Base-by-base conservation (phyloP, 2,113 vertebrate species). In the Petrocephalus zakoni region DNA sequence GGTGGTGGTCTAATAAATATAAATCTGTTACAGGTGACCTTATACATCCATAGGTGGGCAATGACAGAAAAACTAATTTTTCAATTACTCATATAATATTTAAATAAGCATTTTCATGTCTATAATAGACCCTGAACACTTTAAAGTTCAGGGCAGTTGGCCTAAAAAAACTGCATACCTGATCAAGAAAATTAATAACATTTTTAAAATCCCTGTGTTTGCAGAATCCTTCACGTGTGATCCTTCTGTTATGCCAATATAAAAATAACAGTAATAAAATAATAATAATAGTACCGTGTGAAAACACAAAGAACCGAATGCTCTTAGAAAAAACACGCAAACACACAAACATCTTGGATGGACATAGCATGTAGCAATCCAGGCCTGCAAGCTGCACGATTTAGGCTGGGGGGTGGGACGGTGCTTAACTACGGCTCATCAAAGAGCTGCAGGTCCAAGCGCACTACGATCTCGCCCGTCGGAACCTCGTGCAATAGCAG, bases 401-500 rank as follows among this genome's bases (percentile, higher is more conserved):
- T 49, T 37, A 2, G 75, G 17, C 5, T 21, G 17, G 72, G 72
- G 82, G 47, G 7, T 0, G 51, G 11, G 6, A 42, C 53, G 34
- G 56, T 61, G 22, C 0, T 13, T 53, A 90, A 88, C 95, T 95
- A 99, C 0, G 97, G 96, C 89, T 99, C 98, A 82, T 99, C 98
- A 0, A 99, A 99, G 85, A 99, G 87, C 92, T 99, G 98, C 89
- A 99, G 96, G 94, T 99, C 98, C 90, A 99, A 93, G 72, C 98
- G 96, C 92, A 99, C 97, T 21, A 99, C 97, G 6, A 99, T 99
- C 94, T 99, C 98, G 37, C 98, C 98, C 0, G 98, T 99, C 25
- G 98, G 98, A 78, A 99, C 98, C 92, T 99, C 98, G 0, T 99
- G 98, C 83, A 99, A 96, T 21, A 99, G 97, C 89, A 99, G 95